These are phyloP conservation scores for Gymnobelideus leadbeateri DNA, from an alignment of 2,113 vertebrate species.

Conservation along the genomic window DNA sequence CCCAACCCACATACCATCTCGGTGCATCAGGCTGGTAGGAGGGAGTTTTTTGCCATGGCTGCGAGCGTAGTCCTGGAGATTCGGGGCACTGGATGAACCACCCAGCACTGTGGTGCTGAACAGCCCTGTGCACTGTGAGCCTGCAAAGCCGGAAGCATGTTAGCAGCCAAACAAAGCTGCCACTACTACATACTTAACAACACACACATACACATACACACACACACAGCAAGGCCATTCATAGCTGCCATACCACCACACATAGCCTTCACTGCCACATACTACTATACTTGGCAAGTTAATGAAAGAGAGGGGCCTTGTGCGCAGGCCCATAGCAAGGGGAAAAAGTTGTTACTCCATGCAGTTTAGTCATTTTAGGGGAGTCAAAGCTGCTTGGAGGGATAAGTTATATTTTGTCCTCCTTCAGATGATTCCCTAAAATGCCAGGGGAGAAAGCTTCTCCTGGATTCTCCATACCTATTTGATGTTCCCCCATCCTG, in stretches of 20 bases:
- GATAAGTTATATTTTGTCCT: conserved; percentile 21
- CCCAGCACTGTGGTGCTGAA: conserved; percentile 99
- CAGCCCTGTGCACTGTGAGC: conserved; percentile 98
- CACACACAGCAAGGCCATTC: conserved; percentile 61
- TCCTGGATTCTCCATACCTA: conserved; percentile 18
- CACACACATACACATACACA: conserved; percentile 21
- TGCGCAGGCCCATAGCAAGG: conserved; percentile 21
- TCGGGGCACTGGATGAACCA: conserved; percentile 99
- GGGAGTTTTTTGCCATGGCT: conserved; percentile 99
- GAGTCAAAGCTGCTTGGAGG: conserved; percentile 56
- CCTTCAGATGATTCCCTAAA: conserved; percentile 43
- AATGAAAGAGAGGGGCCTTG: conserved; percentile 42
- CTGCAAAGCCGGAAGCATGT: conserved; percentile 91
- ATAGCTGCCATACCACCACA: conserved; percentile 46
- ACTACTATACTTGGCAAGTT: conserved; percentile 60
- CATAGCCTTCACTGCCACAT: conserved; percentile 34
- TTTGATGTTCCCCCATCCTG: conserved; percentile 1
- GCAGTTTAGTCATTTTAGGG: conserved; percentile 77
- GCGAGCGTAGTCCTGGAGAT: conserved; percentile 99
- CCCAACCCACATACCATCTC: conserved; percentile 95
- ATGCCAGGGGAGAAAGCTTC: conserved; percentile 13
- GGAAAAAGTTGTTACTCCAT: conserved; percentile 44
- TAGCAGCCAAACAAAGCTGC: conserved; percentile 87
- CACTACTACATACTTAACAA: conserved; percentile 51
- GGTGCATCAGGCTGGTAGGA: conserved; percentile 95